Percentiles rank a stretch among this genome's conserved stretches.
Conservation (phyloP, 2,888 invertebrate species). For the Cheilosia grossa region DNA sequence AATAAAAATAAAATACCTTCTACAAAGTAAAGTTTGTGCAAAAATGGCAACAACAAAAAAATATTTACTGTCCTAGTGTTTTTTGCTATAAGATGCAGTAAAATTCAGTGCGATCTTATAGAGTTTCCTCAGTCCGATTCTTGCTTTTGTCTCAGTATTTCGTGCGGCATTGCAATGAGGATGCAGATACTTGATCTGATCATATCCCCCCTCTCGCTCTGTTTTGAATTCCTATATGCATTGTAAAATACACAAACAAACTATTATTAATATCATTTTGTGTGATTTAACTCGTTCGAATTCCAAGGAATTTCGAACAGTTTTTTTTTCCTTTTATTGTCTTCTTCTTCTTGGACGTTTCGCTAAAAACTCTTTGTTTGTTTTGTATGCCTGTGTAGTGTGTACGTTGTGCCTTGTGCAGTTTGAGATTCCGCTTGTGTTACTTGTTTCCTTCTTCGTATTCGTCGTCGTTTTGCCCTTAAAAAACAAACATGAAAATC, state of each 20-base stretch:
- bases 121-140: conserved; percentile 68
- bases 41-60: conserved; percentile 36
- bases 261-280: conserved; percentile 73
- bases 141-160: conserved; percentile 26
- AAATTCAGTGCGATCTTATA: conserved; percentile 64
- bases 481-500: conserved; percentile 64
- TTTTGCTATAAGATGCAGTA: conserved; percentile 52
- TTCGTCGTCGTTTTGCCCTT: conserved; percentile 61
- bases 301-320: conserved; percentile 69
- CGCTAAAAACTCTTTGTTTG: conserved; percentile 62
- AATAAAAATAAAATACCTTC: conserved; percentile 16
- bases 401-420: conserved; percentile 14
- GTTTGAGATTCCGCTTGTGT: conserved; percentile 41
- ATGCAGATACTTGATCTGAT: conserved; percentile 63
- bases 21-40: conserved; percentile 58
- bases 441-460: conserved; percentile 54
- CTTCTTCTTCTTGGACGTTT: conserved; percentile 16
- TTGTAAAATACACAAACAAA: conserved; percentile 71
- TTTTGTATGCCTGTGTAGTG: conserved; percentile 1
- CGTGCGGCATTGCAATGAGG: conserved; percentile 59
- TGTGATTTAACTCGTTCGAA: conserved; percentile 74
- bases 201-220: background rate
- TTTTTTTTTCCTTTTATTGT: conserved; percentile 23
- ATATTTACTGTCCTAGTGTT: background rate
- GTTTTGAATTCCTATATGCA: conserved; percentile 22